Base-by-base conservation (phyloP, 1,140 invertebrate genomes). In the Laupala kohalensis region DNA sequence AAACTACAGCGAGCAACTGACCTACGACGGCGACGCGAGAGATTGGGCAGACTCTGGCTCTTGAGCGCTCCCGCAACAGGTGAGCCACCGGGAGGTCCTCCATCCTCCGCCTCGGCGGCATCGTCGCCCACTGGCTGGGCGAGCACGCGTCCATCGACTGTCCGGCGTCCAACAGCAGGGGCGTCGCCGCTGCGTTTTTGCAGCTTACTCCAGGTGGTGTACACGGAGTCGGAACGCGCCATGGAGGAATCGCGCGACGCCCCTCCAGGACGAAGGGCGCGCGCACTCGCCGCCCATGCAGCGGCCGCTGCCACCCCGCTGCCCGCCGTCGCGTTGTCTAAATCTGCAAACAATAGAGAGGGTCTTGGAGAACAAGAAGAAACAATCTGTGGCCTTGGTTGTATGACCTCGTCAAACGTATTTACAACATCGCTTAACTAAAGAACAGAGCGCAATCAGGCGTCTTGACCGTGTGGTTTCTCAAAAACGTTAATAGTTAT, bases 141-240 rank as follows among this genome's bases (percentile, higher is more conserved):
- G 27, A 23, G 27, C 0, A 23, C 24, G 15, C 81, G 77, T 74
- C 79, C 78, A 19, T 75, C 76, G 4, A 76, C 77, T 69, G 90
- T 90, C 30, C 90, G 92, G 81, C 90, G 88, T 77, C 89, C 86
- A 74, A 78, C 77, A 69, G 83, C 23, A 25, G 74, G 72, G 71
- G 78, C 84, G 77, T 70, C 80, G 70, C 79, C 78, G 72, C 74
- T 75, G 13, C 75, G 83, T 76, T 87, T 88, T 80, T 91, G 91
- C 74, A 93, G 80, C 78, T 93, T 93, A 80, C 90, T 90, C 91
- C 91, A 91, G 5, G 92, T 92, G 65, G 91, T 93, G 77, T 91
- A 90, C 74, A 86, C 85, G 70, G 89, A 89, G 78, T 94, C 92
- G 53, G 92, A 93, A 77, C 88, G 89, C 67, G 89, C 89, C 90